Base-by-base conservation (phyloP, 2,888 invertebrate species). In the Gandaritis pyraliata region DNA sequence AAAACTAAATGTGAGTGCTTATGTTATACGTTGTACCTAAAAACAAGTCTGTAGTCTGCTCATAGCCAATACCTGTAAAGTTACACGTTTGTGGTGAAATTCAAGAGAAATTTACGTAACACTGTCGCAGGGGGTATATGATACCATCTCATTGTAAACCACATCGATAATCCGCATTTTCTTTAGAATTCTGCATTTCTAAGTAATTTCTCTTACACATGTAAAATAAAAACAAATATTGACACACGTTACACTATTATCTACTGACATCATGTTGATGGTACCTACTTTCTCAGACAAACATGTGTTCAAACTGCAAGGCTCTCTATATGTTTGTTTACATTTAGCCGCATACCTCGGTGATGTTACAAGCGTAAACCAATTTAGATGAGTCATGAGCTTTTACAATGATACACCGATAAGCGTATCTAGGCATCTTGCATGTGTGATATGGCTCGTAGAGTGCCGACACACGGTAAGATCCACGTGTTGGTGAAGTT, bases 391-490 rank as follows among this genome's bases (percentile, higher is more conserved):
- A 90, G 85, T 91, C 90, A 90, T 80, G 80, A 85, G 84, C 88
- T 88, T 90, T 89, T 88, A 84, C 82, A 80, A 80, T 84, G 85
- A 86, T 90, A 90, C 88, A 88, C 80, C 88, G 90, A 90, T 89
- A 90, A 88, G 83, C 79, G 73, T 71, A 46, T 46, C 54, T 54
- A 73, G 75, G 63, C 80, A 77, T 80, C 76, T 78, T 81, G 81
- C 82, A 80, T 81, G 82, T 78, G 80, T 81, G 82, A 83, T 86
- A 86, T 77, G 81, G 77, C 75, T 73, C 75, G 63, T 57, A 69
- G 54, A 52, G 39, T 43, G 62, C 58, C 59, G 59, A 62, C 77
- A 78, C 75, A 78, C 78, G 74, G 71, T 57, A 56, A 77, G 83
- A 83, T 86, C 89, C 91, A 92, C 90, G 91, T 92, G 90, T 83